Evolutionary conservation across 2,888 invertebrate genomes (phyloP).

Genomic region (Lagria hirta): DNA sequence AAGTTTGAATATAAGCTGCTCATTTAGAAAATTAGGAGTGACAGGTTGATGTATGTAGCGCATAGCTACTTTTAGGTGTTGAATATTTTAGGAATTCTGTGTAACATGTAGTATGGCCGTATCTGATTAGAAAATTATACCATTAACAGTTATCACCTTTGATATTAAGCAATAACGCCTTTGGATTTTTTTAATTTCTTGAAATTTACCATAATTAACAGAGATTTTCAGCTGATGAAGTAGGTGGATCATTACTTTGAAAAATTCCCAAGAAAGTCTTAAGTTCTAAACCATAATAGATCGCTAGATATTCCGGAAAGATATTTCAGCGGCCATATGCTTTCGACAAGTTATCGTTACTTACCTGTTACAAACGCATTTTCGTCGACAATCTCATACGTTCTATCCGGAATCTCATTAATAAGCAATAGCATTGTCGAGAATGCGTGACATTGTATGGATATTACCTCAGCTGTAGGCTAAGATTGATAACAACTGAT

Average conservation of each 20-base stretch:
- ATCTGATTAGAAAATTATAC: slow-evolving; percentile 33
- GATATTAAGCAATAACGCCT: no score
- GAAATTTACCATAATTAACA: slow-evolving; percentile 16
- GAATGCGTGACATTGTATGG: slow-evolving; percentile 54
- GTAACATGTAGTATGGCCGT: slow-evolving; percentile 30
- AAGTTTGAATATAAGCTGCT: no score
- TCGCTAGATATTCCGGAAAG: slow-evolving; percentile 17
- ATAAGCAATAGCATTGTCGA: slow-evolving; percentile 52
- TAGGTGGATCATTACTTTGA: slow-evolving; percentile 18
- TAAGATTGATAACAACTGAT: slow-evolving; percentile 48
- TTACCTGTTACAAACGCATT: slow-evolving; percentile 40
- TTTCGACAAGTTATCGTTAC: slow-evolving; percentile 36
- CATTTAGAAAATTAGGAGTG: no score
- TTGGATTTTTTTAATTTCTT: no score
- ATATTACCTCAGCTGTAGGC: slow-evolving; percentile 48
- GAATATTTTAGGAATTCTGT: no score
- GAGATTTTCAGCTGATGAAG: slow-evolving; percentile 13
- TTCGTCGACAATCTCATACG: slow-evolving; percentile 37
- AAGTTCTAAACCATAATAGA: slow-evolving; percentile 17
- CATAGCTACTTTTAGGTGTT: no score
- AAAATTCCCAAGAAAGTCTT: slow-evolving; percentile 18
- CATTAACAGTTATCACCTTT: slow-evolving; percentile 28
- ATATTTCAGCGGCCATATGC: slow-evolving; percentile 32
- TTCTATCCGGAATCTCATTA: slow-evolving; percentile 48
- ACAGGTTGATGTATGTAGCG: no score